Evolutionary conservation across 2,888 invertebrate species (phyloP).

Genomic region (Tachina fera): DNA sequence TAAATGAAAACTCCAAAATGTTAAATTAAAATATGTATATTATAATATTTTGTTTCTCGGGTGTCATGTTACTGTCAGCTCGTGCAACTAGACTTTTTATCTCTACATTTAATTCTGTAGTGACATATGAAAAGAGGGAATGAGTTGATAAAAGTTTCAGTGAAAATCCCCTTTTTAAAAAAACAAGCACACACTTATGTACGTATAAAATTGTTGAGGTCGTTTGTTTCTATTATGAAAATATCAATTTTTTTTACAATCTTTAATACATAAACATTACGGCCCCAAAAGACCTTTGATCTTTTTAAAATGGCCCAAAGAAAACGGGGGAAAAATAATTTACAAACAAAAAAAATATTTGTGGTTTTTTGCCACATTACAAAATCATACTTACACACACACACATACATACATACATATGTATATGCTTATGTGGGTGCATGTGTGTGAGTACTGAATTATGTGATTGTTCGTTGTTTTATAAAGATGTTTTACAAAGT

Average conservation of each 20-base stretch:
- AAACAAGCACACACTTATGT: conserved; percentile 3
- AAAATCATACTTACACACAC: not conserved
- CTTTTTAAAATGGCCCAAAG: conserved; percentile 47
- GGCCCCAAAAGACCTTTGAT: conserved; percentile 46
- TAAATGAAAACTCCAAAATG: conserved; percentile 1
- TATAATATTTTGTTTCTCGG: not conserved
- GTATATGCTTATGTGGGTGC: not conserved
- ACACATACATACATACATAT: not conserved
- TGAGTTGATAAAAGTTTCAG: conserved; percentile 16
- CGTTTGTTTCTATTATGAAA: conserved; percentile 14
- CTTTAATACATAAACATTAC: conserved; percentile 8
- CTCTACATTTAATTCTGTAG: conserved; percentile 11
- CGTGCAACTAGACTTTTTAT: conserved; percentile 4
- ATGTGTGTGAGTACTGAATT: not conserved
- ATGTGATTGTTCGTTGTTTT: conserved; percentile 17
- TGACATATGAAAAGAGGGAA: conserved; percentile 4
- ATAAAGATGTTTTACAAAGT: conserved; percentile 66
- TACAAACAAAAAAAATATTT: conserved; percentile 47
- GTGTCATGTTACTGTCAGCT: conserved; percentile 13
- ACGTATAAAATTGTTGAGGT: conserved; percentile 32
- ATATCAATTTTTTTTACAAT: not conserved
- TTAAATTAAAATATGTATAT: conserved; percentile 21
- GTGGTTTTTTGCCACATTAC: conserved; percentile 32
- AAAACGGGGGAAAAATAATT: conserved; percentile 21
- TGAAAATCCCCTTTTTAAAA: not conserved